Conservation (phyloP, 1,140 invertebrate genomes). For the Arion vulgaris region DNA sequence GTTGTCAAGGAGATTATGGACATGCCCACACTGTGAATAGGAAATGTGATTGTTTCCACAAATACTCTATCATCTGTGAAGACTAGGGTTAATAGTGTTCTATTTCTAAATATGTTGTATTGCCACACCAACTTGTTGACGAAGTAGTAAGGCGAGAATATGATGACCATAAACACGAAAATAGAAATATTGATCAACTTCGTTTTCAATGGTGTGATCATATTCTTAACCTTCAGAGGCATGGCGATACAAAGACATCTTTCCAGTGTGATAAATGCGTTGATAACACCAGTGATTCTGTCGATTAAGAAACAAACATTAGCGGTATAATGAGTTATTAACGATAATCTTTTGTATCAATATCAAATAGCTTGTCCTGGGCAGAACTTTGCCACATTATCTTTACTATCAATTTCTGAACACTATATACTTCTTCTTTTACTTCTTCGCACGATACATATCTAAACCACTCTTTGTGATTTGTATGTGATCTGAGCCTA, state of each 20-base stretch:
- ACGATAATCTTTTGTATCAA: no score
- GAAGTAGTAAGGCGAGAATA: not conserved
- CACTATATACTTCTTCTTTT: no score
- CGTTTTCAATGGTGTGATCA: not conserved
- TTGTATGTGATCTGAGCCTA: no score
- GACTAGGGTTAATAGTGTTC: not conserved
- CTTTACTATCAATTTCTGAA: no score
- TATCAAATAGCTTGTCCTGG: no score
- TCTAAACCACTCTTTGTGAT: no score
- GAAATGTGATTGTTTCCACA: not conserved
- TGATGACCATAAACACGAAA: not conserved
- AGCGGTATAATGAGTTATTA: no score
- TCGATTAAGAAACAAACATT: no score
- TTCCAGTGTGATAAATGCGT: not conserved
- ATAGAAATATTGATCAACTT: not conserved
- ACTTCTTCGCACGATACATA: no score
- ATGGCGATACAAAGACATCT: conserved; percentile 1
- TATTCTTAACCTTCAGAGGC: conserved; percentile 1
- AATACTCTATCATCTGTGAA: not conserved
- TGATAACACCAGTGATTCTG: not conserved
- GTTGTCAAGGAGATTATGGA: not conserved
- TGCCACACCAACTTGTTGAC: not conserved
- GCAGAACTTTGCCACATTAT: no score
- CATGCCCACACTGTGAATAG: not conserved
- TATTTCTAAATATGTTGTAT: not conserved